These are phyloP conservation scores for Hesperia comma DNA, from an alignment of 2,888 invertebrate genomes.

Conservation along the genomic window DNA sequence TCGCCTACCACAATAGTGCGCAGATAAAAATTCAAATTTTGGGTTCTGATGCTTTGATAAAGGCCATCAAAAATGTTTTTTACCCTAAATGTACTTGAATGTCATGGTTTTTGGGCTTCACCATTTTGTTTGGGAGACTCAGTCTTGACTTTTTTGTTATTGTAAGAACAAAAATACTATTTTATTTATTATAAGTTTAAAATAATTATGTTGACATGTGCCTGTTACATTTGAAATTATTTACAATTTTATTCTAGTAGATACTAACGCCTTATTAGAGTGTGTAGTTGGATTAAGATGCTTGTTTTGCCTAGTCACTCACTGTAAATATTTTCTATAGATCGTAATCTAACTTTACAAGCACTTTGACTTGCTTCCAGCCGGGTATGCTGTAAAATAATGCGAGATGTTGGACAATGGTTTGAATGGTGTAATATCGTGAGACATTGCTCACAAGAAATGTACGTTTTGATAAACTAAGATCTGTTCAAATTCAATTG, in stretches of 20 bases:
- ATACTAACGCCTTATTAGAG: conserved; percentile 29
- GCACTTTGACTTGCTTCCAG: conserved; percentile 15
- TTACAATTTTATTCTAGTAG: conserved; percentile 21
- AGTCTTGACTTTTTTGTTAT: too few relatives aligned
- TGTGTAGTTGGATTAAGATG: conserved; percentile 32
- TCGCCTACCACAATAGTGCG: too few relatives aligned
- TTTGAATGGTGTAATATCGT: background rate
- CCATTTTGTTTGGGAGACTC: too few relatives aligned
- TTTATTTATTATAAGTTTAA: conserved; percentile 36
- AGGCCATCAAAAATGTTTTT: too few relatives aligned
- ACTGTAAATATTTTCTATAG: conserved; percentile 38
- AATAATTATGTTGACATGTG: conserved; percentile 19
- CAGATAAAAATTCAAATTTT: too few relatives aligned
- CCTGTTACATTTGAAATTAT: conserved; percentile 20
- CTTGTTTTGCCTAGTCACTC: conserved; percentile 43
- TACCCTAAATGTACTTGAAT: too few relatives aligned
- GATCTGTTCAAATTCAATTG: too few relatives aligned
- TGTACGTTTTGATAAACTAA: too few relatives aligned
- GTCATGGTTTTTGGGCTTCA: too few relatives aligned
- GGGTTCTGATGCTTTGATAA: too few relatives aligned
- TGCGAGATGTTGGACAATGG: background rate
- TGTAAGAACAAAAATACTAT: background rate
- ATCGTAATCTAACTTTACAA: conserved; percentile 13
- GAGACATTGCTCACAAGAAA: background rate
- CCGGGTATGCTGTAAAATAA: background rate